Evolutionary conservation across 2,797 vertebrate species (phyloP).

Genomic region (Molossus alvarezi): DNA sequence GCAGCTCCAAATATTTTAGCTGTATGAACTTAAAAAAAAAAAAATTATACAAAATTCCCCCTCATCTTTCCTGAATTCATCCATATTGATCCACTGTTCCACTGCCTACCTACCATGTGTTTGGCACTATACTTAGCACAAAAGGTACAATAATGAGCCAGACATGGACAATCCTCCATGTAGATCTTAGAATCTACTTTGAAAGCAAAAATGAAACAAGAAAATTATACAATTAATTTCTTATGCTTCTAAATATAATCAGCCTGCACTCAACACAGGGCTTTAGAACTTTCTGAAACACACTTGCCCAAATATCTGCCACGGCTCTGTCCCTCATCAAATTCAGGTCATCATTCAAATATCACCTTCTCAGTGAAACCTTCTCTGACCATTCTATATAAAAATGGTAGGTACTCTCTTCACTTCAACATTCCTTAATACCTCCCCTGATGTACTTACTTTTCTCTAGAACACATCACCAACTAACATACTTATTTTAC

Average conservation of each 20-base stretch:
- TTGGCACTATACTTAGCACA: conserved; percentile 10
- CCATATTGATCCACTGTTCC: neutral
- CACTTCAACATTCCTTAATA: neutral
- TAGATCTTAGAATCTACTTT: neutral
- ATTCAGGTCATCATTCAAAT: neutral
- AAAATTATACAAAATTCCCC: neutral
- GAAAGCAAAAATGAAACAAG: conserved; percentile 30
- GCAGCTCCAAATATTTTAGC: neutral
- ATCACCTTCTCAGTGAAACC: neutral
- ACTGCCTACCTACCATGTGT: neutral
- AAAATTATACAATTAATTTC: conserved; percentile 36
- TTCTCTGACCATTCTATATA: neutral
- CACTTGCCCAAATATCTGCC: neutral
- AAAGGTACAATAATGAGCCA: neutral
- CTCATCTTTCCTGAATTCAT: neutral
- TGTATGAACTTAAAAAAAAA: neutral
- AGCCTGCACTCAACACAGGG: neutral
- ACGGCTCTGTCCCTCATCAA: neutral
- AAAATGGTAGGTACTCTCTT: neutral
- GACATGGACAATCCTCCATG: neutral
- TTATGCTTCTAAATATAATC: conserved; percentile 19
- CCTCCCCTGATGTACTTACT: neutral
- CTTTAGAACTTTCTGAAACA: conserved; percentile 6
- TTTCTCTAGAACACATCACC: conserved; percentile 49
- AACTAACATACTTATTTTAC: conserved; percentile 2